Percentiles rank a stretch among this genome's conserved stretches.
Conservation (phyloP, 1,140 invertebrate genomes). For the Melanaphis sacchari region DNA sequence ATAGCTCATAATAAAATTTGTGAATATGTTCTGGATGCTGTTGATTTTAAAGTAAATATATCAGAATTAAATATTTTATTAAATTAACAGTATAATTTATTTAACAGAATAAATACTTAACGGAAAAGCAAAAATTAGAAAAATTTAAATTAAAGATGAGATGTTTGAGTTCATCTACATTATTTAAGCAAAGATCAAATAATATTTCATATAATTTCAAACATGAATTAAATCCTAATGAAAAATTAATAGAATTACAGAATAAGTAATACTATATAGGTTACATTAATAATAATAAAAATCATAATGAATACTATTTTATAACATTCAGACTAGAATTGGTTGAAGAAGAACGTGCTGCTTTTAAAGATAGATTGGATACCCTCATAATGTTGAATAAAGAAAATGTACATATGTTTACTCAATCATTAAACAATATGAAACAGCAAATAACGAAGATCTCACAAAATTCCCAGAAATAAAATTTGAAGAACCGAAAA, state of each 20-base stretch:
- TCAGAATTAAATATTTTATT: neutral
- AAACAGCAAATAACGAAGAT: slow-evolving; percentile 31
- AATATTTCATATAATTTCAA: neutral
- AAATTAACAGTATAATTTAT: neutral
- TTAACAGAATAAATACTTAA: slow-evolving; percentile 19
- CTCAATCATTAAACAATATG: slow-evolving; percentile 11
- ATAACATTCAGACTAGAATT: slow-evolving; percentile 30
- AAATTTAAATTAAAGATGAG: neutral
- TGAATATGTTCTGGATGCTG: neutral
- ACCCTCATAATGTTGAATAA: neutral
- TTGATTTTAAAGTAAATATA: slow-evolving; percentile 23
- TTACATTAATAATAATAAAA: neutral
- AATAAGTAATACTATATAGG: neutral
- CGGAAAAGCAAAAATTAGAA: slow-evolving; percentile 19
- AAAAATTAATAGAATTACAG: slow-evolving; percentile 16
- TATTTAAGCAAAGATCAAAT: neutral
- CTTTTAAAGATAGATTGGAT: slow-evolving; percentile 12
- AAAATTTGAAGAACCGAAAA: too few species aligned
- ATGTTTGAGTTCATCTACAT: neutral
- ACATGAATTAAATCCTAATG: slow-evolving; percentile 15
- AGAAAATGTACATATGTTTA: slow-evolving; percentile 29
- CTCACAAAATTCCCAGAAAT: neutral
- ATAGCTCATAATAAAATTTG: slow-evolving; percentile 22
- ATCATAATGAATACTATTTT: neutral
- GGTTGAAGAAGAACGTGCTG: slow-evolving; percentile 1